Evolutionary conservation across 1,140 invertebrate genomes (phyloP), one percentile per base, ranked within the genome.

Genomic region (Mycetomoellerius zeteki): DNA sequence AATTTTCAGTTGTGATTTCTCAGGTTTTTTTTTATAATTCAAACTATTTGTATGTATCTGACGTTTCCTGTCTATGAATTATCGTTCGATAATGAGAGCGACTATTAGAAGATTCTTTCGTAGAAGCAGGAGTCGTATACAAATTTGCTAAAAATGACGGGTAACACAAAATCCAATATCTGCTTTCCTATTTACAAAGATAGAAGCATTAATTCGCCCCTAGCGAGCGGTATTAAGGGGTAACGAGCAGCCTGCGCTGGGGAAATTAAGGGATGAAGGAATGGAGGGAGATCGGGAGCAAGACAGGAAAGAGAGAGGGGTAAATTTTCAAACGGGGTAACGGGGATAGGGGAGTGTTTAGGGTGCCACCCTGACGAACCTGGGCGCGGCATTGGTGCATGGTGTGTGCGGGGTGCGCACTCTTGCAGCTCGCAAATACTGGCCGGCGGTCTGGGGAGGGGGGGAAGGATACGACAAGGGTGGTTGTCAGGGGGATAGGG

Each of bases 401-500:
- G 24, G 30, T 84, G 30, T 87, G n/a, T 86, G 88, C 72, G 86
- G 86, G 67, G 62, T 87, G 76, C 89, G 90, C 91, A 91, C 86
- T 90, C 86, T 92, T 92, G 88, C 89, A 88, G 88, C 76, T 80
- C 16, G 81, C 88, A 85, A 88, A 88, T 85, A 80, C 88, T 56
- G 80, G 33, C 33, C 33, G 33, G 6, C 50, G 78, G 77, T 19
- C 7, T 60, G 21, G 58, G 27, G 37, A 24, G 14, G 24, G 58
- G n/a, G n/a, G 30, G 62, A 58, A 73, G 78, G 78, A 71, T 69
- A 81, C 64, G 50, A 78, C n/a, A 14, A 71, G 77, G 37, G 76
- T 30, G 64, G 80, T 47, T 60, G 37, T 54, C 24, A 62, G 65
- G 47, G 75, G 37, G 54, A 60, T 24, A 30, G 43, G 24, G 12